Base-by-base conservation (phyloP, 2,888 invertebrate genomes). In the Acanthosepion lycidas region DNA sequence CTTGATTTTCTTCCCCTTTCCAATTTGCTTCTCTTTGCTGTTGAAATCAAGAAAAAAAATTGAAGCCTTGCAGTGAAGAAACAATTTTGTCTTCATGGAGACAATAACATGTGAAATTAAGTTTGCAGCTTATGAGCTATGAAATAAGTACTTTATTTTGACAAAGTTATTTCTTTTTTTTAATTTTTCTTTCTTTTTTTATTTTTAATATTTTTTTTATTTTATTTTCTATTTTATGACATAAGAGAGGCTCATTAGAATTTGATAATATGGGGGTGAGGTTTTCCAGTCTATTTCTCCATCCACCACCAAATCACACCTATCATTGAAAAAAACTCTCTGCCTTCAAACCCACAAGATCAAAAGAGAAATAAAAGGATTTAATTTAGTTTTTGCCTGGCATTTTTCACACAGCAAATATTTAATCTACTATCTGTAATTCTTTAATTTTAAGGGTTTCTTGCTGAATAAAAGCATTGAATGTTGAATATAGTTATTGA, bases 141-240 rank as follows among this genome's bases (percentile, higher is more conserved):
- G n/a, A 78, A 78, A 78, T 78, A 78, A 78, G 78, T n/a, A 78
- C n/a, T 78, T 78, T n/a, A 78, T 78, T 78, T 78, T 78, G n/a
- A 78, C n/a, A 78, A 15, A 78, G 23, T n/a, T 33, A 12, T 78
- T n/a, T n/a, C 9, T 28, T 78, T 2, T n/a, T 78, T 9, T n/a
- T 6, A 42, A 42, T 42, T 42, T 42, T 23, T 78, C 12, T 78
- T 78, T 78, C 9, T 9, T 78, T 5, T 5, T n/a, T 78, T 12
- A n/a, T 12, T 15, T 78, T 33, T 33, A 23, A 33, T 2, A n/a
- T 9, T n/a, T 78, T n/a, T n/a, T 78, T 33, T 28, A 15, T n/a
- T 78, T 9, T 64, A 6, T 23, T 64, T 78, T 78, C 3, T 33
- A 78, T 78, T 78, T n/a, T 2, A 78, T n/a, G n/a, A 18, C 78